A percentile compares a stretch with the other conserved stretches of the same genome.
Conservation (phyloP, 2,888 invertebrate species). For the Eupithecia insigniata region DNA sequence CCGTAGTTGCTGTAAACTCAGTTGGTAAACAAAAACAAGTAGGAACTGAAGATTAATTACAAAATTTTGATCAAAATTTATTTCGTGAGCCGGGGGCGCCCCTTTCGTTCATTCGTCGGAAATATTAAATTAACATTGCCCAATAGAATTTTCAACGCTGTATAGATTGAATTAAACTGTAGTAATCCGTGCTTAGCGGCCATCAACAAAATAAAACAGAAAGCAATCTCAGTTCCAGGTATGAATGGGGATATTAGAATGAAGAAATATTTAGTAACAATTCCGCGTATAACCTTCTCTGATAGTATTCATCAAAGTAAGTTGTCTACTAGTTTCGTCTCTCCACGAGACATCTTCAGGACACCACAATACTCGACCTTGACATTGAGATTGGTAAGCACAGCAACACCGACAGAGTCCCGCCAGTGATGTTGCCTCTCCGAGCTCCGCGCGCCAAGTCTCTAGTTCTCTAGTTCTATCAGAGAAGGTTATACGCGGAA, state of each 20-base stretch:
- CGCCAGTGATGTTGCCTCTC: too few species aligned
- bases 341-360: too few species aligned
- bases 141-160: constrained; percentile 46
- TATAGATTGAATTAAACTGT: constrained; percentile 43
- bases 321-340: too few species aligned
- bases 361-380: too few species aligned
- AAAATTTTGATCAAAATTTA: constrained; percentile 52
- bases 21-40: constrained; percentile 37
- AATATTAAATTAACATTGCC: constrained; percentile 53
- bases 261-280: too few species aligned
- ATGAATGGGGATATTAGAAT: constrained; percentile 38
- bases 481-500: too few species aligned
- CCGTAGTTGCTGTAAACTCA: constrained; percentile 22
- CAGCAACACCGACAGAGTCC: too few species aligned
- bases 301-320: too few species aligned
- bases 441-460: too few species aligned
- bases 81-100: constrained; percentile 46
- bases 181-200: constrained; percentile 38
- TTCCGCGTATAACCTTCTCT: too few species aligned
- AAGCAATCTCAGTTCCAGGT: constrained; percentile 28
- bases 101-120: constrained; percentile 36
- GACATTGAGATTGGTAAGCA: too few species aligned
- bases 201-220: constrained; percentile 33
- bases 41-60: constrained; percentile 51
- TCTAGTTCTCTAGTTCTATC: too few species aligned